Evolutionary conservation across 2,888 invertebrate species (phyloP).

Genomic region (Drosophila fungiperda): DNA sequence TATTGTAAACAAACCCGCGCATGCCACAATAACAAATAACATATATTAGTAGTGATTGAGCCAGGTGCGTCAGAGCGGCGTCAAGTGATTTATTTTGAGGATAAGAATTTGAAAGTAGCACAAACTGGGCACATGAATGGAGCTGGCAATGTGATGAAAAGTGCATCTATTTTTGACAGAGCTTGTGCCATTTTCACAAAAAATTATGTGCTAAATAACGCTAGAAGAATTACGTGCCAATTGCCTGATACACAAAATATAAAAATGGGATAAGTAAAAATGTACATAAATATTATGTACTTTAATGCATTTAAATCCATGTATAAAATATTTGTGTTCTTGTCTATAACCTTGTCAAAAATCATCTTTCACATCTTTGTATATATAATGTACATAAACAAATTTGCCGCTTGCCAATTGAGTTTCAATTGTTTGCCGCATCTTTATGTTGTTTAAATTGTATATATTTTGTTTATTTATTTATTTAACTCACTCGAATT

Average conservation of each 20-base stretch:
- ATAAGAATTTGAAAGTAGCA: conserved; percentile 28
- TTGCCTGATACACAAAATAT: background rate
- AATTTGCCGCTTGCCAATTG: conserved; percentile 23
- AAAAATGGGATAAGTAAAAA: background rate
- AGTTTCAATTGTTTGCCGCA: conserved; percentile 29
- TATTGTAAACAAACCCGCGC: conserved; percentile 37
- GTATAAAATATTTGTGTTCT: background rate
- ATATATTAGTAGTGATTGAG: conserved; percentile 15
- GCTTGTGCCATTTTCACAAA: conserved; percentile 39
- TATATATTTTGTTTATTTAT: background rate
- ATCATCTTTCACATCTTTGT: background rate
- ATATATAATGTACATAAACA: conserved; percentile 8
- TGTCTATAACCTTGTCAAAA: conserved; percentile 26
- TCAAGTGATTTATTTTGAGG: conserved; percentile 33
- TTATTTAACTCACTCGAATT: conserved; percentile 42
- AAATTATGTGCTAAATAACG: conserved; percentile 1
- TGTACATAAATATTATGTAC: too few species aligned
- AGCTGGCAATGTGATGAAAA: conserved; percentile 15
- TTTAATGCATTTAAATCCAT: conserved; percentile 6
- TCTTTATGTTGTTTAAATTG: conserved; percentile 6
- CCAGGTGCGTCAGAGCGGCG: conserved; percentile 29
- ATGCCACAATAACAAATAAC: background rate
- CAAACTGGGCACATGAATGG: conserved; percentile 46
- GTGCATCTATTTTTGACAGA: conserved; percentile 39
- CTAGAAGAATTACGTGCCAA: background rate